Conservation (phyloP, 1,140 invertebrate species). For the Psix sp. region DNA sequence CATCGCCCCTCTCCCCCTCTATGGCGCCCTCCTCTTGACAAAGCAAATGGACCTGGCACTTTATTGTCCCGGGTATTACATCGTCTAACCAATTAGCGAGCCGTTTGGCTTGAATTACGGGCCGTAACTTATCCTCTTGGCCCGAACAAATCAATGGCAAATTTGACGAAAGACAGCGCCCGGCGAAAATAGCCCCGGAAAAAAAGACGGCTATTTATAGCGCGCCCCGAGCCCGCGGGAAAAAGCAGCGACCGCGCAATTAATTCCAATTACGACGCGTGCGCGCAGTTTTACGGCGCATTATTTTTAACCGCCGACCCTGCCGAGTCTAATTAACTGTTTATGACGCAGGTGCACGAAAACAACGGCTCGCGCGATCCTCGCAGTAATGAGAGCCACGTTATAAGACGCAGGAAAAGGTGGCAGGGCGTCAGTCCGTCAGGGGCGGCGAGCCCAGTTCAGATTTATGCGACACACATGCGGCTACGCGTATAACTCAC, state of each 20-base stretch:
- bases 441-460: slow-evolving; percentile 69
- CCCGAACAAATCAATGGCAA: slow-evolving; percentile 30
- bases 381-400: slow-evolving; percentile 29
- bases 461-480: slow-evolving; percentile 77
- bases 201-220: slow-evolving; percentile 20
- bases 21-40: neutral
- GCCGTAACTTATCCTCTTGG: slow-evolving; percentile 16
- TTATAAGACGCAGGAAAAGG: slow-evolving; percentile 38
- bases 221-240: too few species aligned
- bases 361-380: slow-evolving; percentile 39
- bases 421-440: slow-evolving; percentile 65
- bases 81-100: slow-evolving; percentile 50
- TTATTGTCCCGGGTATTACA: slow-evolving; percentile 48
- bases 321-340: slow-evolving; percentile 46
- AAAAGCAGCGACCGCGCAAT: slow-evolving; percentile 18
- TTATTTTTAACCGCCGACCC: slow-evolving; percentile 40
- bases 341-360: slow-evolving; percentile 41
- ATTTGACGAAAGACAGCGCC: slow-evolving; percentile 22
- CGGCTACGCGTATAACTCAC: slow-evolving; percentile 76
- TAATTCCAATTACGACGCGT: slow-evolving; percentile 44
- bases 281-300: slow-evolving; percentile 32
- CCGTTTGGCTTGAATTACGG: slow-evolving; percentile 30
- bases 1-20: slow-evolving; percentile 29
- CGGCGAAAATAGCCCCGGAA: neutral
- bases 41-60: slow-evolving; percentile 28